phyloP scores from a whole-genome alignment of 2,797 vertebrate species.

The Trichosurus vulpecula region DNA sequence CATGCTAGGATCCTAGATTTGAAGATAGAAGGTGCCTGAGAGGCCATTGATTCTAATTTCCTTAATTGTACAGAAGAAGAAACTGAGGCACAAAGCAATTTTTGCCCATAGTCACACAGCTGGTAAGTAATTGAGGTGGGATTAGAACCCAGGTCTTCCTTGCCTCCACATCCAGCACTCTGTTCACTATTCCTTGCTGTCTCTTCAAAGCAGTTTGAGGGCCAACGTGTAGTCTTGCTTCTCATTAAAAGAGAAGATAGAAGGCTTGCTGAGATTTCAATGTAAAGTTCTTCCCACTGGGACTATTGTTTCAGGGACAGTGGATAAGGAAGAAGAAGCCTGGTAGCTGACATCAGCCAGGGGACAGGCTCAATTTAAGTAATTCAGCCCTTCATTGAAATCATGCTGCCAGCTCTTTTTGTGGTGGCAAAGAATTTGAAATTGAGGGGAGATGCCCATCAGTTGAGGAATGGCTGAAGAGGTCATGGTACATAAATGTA shows the following conservation, averaged over 20 bases:
- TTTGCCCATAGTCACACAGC: background rate
- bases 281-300: background rate
- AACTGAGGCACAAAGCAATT: background rate
- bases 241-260: background rate
- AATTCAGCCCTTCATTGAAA: background rate
- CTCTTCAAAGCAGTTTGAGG: background rate
- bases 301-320: background rate
- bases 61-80: background rate
- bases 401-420: background rate
- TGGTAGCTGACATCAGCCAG: background rate
- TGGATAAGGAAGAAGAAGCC: background rate
- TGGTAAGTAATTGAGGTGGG: background rate
- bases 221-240: background rate
- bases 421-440: background rate
- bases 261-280: background rate
- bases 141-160: background rate
- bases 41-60: background rate
- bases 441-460: background rate
- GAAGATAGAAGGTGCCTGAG: background rate
- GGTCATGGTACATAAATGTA: background rate
- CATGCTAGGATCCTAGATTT: background rate
- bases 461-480: background rate
- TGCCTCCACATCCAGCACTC: background rate
- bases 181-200: background rate
- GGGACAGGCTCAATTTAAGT: background rate